A percentile compares a stretch with the other conserved stretches of the same genome.
Evolutionary conservation across 2,888 invertebrate species (phyloP).

Genomic region (Hypsopygia costalis): DNA sequence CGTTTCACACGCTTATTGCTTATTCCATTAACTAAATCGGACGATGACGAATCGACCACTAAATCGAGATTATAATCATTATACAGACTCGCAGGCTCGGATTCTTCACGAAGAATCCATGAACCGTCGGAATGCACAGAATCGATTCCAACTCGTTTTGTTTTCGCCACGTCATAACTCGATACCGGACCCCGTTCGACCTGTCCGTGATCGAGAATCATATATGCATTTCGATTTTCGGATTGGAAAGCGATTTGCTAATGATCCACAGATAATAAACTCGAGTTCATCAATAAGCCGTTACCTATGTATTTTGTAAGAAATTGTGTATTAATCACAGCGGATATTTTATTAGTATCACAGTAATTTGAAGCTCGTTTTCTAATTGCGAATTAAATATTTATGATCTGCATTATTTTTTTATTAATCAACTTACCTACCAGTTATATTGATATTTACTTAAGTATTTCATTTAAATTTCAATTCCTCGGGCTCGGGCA

Average conservation of each 20-base stretch:
- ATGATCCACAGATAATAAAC: constrained; percentile 3
- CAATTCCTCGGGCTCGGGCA: no score
- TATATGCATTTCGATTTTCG: constrained; percentile 24
- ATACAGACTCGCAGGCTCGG: constrained; percentile 60
- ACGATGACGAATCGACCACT: constrained; percentile 76
- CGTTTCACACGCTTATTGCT: constrained; percentile 70
- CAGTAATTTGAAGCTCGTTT: neutral
- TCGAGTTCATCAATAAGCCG: constrained; percentile 7
- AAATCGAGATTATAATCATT: constrained; percentile 77
- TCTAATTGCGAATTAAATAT: no score
- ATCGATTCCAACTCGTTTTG: constrained; percentile 74
- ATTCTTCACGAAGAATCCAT: constrained; percentile 68
- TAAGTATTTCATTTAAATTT: no score
- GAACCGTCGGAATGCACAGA: constrained; percentile 73
- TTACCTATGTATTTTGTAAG: neutral
- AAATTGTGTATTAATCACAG: neutral
- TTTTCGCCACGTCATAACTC: constrained; percentile 78
- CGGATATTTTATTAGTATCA: neutral
- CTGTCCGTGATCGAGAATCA: constrained; percentile 31
- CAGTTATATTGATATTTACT: no score
- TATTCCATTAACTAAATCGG: constrained; percentile 76
- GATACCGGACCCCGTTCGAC: constrained; percentile 45
- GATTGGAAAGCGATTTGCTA: constrained; percentile 23
- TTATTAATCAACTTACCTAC: neutral
- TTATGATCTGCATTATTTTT: no score